Evolutionary conservation across 2,113 vertebrate genomes (phyloP), one percentile per base, ranked within the genome.

Genomic region (Pavo muticus): DNA sequence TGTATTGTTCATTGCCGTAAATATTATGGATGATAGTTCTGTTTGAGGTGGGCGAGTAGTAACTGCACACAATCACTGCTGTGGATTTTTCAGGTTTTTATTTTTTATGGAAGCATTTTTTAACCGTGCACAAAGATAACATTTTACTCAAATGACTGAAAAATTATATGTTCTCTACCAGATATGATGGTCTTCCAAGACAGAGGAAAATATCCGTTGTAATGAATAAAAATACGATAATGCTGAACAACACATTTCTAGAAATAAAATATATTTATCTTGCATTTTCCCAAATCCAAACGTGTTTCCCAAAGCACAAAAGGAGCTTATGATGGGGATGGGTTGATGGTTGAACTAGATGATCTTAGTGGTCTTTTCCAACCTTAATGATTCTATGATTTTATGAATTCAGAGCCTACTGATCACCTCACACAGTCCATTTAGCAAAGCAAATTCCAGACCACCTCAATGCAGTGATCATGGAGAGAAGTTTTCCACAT

Each of bases 401-500:
- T 27, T 54, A 16, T 29, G 24, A 74, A 10, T 84, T 71, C 32
- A 61, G 42, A 35, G 70, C 45, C 44, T 13, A 35, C 2, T n/a
- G 42, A 69, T 60, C 0, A 0, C 42, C 42, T 37, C 47, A 64
- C 13, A 5, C 20, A 47, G 25, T 27, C 21, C 37, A 14, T 50
- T 85, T 63, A 78, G 48, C 60, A 39, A 60, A 44, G 40, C 64
- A 83, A 76, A 77, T 57, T 71, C 65, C 54, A 82, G 54, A 52
- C 48, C n/a, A 52, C 80, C 14, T 54, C 54, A 77, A 7, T 32
- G 60, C 30, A 59, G 11, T 52, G 71, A 24, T 25, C 57, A 35
- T 0, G 2, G 8, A 27, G 37, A 70, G 40, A 42, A 61, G 6
- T 52, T 50, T 72, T 25, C 21, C 7, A 12, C 1, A 1, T 37